These are phyloP conservation scores for Gambusia yucatana DNA, from an alignment of 2,797 vertebrate genomes.

Conservation along the genomic window DNA sequence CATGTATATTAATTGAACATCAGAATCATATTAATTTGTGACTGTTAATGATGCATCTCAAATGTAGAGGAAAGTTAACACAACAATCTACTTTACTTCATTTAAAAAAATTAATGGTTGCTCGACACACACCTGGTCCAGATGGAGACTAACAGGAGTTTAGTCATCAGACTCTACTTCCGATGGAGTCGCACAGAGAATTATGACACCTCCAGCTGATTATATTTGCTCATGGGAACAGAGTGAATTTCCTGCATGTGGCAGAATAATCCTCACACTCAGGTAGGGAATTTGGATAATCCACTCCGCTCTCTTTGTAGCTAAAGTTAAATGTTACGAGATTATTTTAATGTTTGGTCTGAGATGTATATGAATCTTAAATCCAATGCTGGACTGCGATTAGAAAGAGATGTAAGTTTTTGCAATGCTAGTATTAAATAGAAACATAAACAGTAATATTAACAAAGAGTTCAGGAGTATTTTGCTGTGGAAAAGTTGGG, in stretches of 20 bases:
- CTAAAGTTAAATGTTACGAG: neutral
- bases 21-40: neutral
- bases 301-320: neutral
- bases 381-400: neutral
- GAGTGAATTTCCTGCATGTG: too few species aligned
- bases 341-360: neutral
- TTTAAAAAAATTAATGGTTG: neutral
- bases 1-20: too few species aligned
- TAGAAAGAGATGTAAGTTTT: neutral
- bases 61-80: neutral
- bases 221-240: too few species aligned
- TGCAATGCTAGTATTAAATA: neutral
- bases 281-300: neutral
- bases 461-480: neutral
- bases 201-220: too few species aligned
- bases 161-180: too few species aligned
- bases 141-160: too few species aligned
- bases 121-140: neutral
- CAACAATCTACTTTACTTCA: neutral
- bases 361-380: neutral
- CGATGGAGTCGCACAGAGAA: too few species aligned
- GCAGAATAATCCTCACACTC: too few species aligned
- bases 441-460: neutral
- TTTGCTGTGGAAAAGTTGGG: neutral
- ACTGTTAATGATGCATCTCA: neutral